phyloP scores from a whole-genome alignment of 2,113 vertebrate species.

The Epinephelus moara region DNA sequence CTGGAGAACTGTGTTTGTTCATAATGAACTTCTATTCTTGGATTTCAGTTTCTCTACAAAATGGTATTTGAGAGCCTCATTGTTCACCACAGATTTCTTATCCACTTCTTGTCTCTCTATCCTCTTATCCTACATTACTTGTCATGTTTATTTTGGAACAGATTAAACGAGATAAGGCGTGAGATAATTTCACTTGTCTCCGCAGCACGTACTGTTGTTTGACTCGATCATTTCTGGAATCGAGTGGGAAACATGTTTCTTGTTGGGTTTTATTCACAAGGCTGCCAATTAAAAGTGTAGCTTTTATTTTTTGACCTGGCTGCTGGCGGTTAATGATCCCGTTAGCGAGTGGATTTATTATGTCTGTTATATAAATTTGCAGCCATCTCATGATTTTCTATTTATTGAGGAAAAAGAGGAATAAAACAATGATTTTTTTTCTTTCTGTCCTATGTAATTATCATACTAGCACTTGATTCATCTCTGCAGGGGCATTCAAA shows the following conservation, averaged over 20 bases:
- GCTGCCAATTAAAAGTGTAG: too few relatives aligned
- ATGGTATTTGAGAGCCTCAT: constrained; percentile 6
- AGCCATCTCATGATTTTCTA: too few relatives aligned
- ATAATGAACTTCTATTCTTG: constrained; percentile 43
- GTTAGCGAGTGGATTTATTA: too few relatives aligned
- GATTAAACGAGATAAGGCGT: background rate
- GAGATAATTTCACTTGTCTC: background rate
- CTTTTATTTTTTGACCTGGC: too few relatives aligned
- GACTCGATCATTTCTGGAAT: background rate
- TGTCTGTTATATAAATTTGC: too few relatives aligned
- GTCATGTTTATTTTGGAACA: constrained; percentile 15
- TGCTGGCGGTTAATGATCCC: too few relatives aligned
- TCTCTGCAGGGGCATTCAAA: too few relatives aligned
- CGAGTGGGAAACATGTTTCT: background rate
- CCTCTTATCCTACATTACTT: constrained; percentile 13
- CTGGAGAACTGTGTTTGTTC: background rate
- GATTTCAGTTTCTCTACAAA: constrained; percentile 12
- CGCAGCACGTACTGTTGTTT: background rate
- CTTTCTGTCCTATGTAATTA: too few relatives aligned
- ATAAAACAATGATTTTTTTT: too few relatives aligned
- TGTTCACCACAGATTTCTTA: background rate
- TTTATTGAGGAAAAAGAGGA: too few relatives aligned
- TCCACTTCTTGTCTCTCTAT: constrained; percentile 3
- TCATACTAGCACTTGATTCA: too few relatives aligned
- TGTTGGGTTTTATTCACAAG: too few relatives aligned